Evolutionary conservation across 2,113 vertebrate species (phyloP), one percentile per base, ranked within the genome.

Genomic region (Centrocercus urophasianus): DNA sequence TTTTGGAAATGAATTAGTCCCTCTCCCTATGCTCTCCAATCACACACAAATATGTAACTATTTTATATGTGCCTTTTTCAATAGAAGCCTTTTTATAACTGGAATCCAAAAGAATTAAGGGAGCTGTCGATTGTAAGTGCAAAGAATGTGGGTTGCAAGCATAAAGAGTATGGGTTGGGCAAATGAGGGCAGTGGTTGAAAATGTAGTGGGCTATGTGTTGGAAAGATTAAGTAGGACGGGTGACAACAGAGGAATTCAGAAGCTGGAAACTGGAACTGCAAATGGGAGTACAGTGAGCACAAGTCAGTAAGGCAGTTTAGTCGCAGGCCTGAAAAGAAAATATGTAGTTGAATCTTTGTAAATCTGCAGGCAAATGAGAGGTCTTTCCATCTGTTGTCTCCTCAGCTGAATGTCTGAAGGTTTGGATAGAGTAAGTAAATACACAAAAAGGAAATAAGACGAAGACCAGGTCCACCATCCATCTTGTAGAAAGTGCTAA

Each of bases 141-240:
- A 70, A 89, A 85, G 52, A 84, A 69, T 30, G 17, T 56, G 34
- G 3, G 32, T 66, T 66, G 12, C 15, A 38, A 2, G 6, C 6
- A 17, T 50, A 67, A 86, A 60, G 38, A 52, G 12, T 47, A 47
- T 6, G 2, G 20, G 6, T 57, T 48, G 18, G 19, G 12, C 5
- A 81, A n/a, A 24, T n/a, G 21, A 88, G 45, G 12, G 22, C 40
- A 11, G 21, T 1, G 3, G 8, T 40, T 43, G 48, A 75, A 76
- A 6, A 0, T 64, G 12, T 12, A 82, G 6, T 24, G 12, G 27
- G 60, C 13, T 19, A 1, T 22, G 2, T 40, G 24, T 54, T 71
- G 24, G 30, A 4, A 45, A 8, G 1, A 57, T 50, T n/a, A 13
- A 60, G 47, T 11, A 80, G 3, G 10, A 64, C 4, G 11, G 10